A percentile compares a stretch with the other conserved stretches of the same genome.
These are phyloP conservation scores for Dasyornis broadbenti DNA, from an alignment of 2,113 vertebrate genomes.

Conservation along the genomic window DNA sequence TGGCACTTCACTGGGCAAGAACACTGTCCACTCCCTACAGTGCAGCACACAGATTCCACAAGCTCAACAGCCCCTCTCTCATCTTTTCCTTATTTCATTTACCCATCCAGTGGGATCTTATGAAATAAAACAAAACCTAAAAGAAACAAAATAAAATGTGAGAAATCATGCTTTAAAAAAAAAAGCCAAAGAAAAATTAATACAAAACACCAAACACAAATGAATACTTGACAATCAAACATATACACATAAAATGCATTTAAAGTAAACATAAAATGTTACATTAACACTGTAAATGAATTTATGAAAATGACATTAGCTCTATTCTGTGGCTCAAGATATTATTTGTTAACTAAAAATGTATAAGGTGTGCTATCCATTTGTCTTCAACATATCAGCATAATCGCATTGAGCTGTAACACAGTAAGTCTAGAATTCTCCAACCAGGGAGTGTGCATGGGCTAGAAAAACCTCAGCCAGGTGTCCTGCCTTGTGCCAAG, in stretches of 20 bases:
- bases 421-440: neutral
- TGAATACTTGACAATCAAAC: constrained; percentile 39
- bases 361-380: neutral
- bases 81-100: constrained; percentile 78
- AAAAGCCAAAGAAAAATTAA: constrained; percentile 61
- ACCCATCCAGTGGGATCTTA: constrained; percentile 92
- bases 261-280: constrained; percentile 32
- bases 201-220: constrained; percentile 58
- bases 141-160: constrained; percentile 87
- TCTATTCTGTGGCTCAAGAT: neutral
- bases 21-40: constrained; percentile 62
- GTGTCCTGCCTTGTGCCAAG: neutral
- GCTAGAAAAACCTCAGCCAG: neutral
- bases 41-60: constrained; percentile 71
- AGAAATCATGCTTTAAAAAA: constrained; percentile 70
- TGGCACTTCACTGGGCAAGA: constrained; percentile 62
- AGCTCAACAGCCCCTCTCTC: constrained; percentile 75
- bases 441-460: neutral
- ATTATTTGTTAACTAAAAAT: neutral
- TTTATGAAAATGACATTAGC: neutral
- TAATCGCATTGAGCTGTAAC: neutral
- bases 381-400: neutral
- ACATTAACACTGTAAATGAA: constrained; percentile 6
- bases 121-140: constrained; percentile 98
- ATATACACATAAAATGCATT: constrained; percentile 51